Percentiles rank a stretch among this genome's conserved stretches.
Conservation (phyloP, 2,113 vertebrate species). For the Boleophthalmus pectinirostris region DNA sequence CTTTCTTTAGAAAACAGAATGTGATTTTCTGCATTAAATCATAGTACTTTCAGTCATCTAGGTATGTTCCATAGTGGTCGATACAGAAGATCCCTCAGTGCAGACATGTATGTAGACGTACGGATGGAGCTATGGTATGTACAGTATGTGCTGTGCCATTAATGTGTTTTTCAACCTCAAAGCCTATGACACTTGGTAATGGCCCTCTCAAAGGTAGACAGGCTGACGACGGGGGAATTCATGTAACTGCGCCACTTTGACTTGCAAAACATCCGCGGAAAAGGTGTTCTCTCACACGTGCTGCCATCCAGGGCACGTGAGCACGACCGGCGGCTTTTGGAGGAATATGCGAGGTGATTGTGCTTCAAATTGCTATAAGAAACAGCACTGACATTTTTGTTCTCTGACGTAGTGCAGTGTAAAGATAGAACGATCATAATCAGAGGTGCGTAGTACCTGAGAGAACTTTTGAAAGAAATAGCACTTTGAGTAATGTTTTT, state of each 20-base stretch:
- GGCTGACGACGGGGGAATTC: slow-evolving; percentile 24
- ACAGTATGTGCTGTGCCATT: not conserved
- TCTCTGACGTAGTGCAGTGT: not conserved
- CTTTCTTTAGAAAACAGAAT: too few relatives aligned
- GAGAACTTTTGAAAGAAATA: too few relatives aligned
- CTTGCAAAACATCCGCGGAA: slow-evolving; percentile 41
- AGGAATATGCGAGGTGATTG: slow-evolving; percentile 26
- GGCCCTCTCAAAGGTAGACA: slow-evolving; percentile 20
- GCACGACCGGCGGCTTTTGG: slow-evolving; percentile 27
- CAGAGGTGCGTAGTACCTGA: too few relatives aligned
- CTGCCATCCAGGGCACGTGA: slow-evolving; percentile 46
- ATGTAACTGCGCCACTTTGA: slow-evolving; percentile 37
- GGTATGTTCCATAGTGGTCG: too few relatives aligned
- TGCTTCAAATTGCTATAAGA: not conserved
- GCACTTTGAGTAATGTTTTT: too few relatives aligned
- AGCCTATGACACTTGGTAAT: slow-evolving; percentile 33
- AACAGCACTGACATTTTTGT: not conserved
- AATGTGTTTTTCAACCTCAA: slow-evolving; percentile 16
- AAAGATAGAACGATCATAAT: not conserved
- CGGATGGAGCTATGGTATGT: slow-evolving; percentile 4
- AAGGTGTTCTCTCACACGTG: slow-evolving; percentile 47
- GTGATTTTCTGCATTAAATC: too few relatives aligned
- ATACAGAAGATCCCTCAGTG: not conserved
- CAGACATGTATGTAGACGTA: not conserved
- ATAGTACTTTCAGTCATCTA: too few relatives aligned